These are phyloP conservation scores for Drosophila carrolli DNA, from an alignment of 1,140 invertebrate genomes.

Conservation along the genomic window DNA sequence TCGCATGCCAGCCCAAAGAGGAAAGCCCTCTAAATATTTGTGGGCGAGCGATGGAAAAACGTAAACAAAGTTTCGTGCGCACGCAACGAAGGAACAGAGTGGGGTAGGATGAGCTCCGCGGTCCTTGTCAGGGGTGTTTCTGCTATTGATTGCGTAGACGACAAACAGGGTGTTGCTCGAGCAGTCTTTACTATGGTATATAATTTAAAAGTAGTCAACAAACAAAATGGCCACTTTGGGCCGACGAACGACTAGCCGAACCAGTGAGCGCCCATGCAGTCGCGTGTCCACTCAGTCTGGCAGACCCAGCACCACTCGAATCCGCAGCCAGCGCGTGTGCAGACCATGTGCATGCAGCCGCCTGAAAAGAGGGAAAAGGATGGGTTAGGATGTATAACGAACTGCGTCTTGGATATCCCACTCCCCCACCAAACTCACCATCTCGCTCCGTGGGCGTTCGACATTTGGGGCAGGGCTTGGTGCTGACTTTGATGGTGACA, in stretches of 20 bases:
- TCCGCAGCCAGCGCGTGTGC: constrained; percentile 88
- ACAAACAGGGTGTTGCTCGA: constrained; percentile 64
- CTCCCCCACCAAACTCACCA: constrained; percentile 85
- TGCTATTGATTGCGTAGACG: constrained; percentile 73
- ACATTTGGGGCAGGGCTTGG: constrained; percentile 95
- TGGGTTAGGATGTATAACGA: constrained; percentile 7
- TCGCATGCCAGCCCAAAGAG: constrained; percentile 47
- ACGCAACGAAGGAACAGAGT: constrained; percentile 62
- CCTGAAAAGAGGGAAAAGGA: constrained; percentile 85
- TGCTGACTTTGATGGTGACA: constrained; percentile 91
- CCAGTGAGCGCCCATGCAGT: constrained; percentile 95
- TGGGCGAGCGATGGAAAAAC: constrained; percentile 62
- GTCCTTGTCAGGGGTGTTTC: constrained; percentile 49
- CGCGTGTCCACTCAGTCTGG: constrained; percentile 92
- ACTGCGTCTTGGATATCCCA: background rate
- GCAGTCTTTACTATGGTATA: constrained; percentile 28
- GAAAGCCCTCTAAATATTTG: constrained; percentile 69
- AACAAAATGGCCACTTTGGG: constrained; percentile 17
- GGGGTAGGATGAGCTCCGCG: constrained; percentile 61
- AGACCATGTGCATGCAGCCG: constrained; percentile 95
- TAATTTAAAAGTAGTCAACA: constrained; percentile 59
- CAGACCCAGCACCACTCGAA: constrained; percentile 96
- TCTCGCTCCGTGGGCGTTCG: constrained; percentile 93
- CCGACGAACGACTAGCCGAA: constrained; percentile 88
- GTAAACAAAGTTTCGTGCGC: constrained; percentile 80